A percentile compares a stretch with the other conserved stretches of the same genome.
phyloP scores from a whole-genome alignment of 2,113 vertebrate genomes.

The Oncorhynchus masou region DNA sequence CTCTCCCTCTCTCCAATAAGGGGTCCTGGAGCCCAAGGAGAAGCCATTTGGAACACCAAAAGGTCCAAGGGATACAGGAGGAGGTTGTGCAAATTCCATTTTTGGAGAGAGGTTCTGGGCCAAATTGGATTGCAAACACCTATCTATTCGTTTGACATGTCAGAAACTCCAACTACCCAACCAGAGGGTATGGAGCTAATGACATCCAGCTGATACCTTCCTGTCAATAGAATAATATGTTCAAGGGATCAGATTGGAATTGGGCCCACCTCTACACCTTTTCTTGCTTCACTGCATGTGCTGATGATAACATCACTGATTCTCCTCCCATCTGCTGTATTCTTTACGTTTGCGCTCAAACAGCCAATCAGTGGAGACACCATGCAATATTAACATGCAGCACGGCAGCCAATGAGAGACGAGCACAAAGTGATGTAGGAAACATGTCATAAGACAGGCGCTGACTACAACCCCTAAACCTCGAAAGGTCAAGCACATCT shows the following conservation, averaged over 20 bases:
- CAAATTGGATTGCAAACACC: too few relatives aligned
- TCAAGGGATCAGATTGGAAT: neutral
- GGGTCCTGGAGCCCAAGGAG: neutral
- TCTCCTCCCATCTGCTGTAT: neutral
- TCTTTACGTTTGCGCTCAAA: neutral
- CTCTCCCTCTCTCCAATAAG: neutral
- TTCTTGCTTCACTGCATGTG: neutral
- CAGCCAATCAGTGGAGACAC: neutral
- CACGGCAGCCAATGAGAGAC: neutral
- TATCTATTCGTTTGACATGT: too few relatives aligned
- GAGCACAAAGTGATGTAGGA: neutral
- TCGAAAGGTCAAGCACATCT: slow-evolving; percentile 81
- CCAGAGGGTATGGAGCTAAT: neutral
- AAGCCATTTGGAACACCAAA: neutral
- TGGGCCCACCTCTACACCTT: neutral
- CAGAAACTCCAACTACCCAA: neutral
- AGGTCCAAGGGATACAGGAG: too few relatives aligned
- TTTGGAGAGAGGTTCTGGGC: neutral
- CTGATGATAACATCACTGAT: neutral
- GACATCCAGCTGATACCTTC: neutral
- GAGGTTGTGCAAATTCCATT: neutral
- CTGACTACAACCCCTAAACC: neutral
- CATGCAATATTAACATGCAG: neutral
- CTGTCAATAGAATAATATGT: neutral
- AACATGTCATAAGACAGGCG: neutral